Percentiles rank a stretch among this genome's conserved stretches.
Evolutionary conservation across 2,888 invertebrate species (phyloP).

Genomic region (Metalampra italica): DNA sequence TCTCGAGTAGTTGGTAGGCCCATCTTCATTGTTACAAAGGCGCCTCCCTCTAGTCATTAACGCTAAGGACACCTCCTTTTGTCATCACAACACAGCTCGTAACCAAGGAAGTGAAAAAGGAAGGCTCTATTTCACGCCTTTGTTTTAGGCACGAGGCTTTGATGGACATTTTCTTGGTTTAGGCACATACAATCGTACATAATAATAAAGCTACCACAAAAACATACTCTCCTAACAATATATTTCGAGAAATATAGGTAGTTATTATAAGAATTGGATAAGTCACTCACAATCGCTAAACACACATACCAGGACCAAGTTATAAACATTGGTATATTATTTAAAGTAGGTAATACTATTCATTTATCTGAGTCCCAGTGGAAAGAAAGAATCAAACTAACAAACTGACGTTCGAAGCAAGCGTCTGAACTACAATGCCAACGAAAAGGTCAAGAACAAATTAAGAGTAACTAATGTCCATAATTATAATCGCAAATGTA

Average conservation of each 20-base stretch:
- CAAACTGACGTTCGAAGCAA: too few relatives aligned
- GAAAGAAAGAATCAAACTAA: too few relatives aligned
- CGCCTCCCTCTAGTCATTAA: slow-evolving; percentile 47
- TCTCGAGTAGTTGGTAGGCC: slow-evolving; percentile 39
- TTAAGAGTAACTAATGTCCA: too few relatives aligned
- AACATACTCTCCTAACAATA: too few relatives aligned
- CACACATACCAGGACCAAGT: too few relatives aligned
- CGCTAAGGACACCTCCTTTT: slow-evolving; percentile 48
- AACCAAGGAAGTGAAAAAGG: slow-evolving; percentile 30
- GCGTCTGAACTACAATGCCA: too few relatives aligned
- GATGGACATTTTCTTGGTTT: slow-evolving; percentile 24
- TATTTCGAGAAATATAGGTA: too few relatives aligned
- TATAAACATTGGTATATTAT: background rate
- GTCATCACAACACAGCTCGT: slow-evolving; percentile 36
- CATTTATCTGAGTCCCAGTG: background rate
- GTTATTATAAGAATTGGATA: too few relatives aligned
- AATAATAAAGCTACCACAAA: too few relatives aligned
- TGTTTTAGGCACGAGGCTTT: slow-evolving; percentile 22
- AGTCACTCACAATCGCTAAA: too few relatives aligned
- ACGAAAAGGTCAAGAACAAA: too few relatives aligned
- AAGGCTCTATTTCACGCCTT: slow-evolving; percentile 34
- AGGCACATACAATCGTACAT: background rate
- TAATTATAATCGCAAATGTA: background rate
- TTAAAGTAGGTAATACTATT: too few relatives aligned
- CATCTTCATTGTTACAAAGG: slow-evolving; percentile 49